Evolutionary conservation across 2,797 vertebrate genomes (phyloP), one percentile per base, ranked within the genome.

Genomic region (Hippoglossus hippoglossus): DNA sequence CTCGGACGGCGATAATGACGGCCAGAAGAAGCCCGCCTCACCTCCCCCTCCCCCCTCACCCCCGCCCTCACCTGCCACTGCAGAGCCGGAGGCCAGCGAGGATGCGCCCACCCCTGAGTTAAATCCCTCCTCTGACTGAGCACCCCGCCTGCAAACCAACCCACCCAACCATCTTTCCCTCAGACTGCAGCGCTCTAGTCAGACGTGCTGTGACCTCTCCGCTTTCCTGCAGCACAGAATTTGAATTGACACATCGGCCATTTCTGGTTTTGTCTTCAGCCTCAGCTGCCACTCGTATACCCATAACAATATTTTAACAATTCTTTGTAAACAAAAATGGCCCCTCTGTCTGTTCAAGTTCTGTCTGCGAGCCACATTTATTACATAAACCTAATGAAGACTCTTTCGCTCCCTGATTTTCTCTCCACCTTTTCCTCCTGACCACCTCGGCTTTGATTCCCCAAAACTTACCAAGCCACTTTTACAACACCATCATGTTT

Each of bases 21-120:
- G 81, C 85, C 93, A 90, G 85, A 92, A 95, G 79, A 91, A 91
- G 84, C 69, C 95, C 67, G 94, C 95, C 83, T 76, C 95, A 88
- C 90, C 96, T 80, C 90, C 93, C 71, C 91, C 92, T 83, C 88
- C 92, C 71, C 90, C 87, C 65, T 91, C 92, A 58, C 92, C 93
- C 88, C 90, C 91, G 46, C 89, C 88, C 86, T 89, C 91, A 76
- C 87, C 88, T 12, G 71, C 79, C 63, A 80, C 71, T 46, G 75
- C 87, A 61, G 88, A 90, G 75, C 80, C 80, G 47, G 93, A 92
- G 56, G 70, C 84, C 75, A 67, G 82, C 77, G 86, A 79, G 47
- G 91, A 92, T 15, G 75, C 75, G 21, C 58, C 86, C 26, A 24
- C 71, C n/a, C 79, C 89, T 7, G 68, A 90, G 66, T 85, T 89